Conservation (phyloP, 2,888 invertebrate species). For the Bembecia ichneumoniformis region DNA sequence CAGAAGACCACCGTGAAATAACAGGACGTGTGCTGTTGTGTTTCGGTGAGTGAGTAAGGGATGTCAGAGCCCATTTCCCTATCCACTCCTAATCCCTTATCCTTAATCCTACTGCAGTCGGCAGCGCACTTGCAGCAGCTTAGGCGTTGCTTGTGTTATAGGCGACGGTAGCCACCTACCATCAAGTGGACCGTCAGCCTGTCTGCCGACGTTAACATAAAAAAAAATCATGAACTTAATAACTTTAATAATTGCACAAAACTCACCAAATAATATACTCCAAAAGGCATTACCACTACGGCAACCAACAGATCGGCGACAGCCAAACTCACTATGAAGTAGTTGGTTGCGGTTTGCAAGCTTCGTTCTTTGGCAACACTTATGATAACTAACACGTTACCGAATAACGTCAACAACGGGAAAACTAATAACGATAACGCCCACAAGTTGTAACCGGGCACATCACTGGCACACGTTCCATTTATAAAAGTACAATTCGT, state of each 20-base stretch:
- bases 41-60: too few species aligned
- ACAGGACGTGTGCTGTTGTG: too few species aligned
- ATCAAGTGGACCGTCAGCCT: too few species aligned
- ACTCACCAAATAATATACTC: conserved; percentile 98
- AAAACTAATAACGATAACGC: conserved; percentile 90
- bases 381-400: conserved; percentile 96
- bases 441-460: conserved; percentile 81
- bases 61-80: too few species aligned
- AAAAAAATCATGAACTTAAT: neutral
- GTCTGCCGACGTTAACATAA: too few species aligned
- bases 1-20: too few species aligned
- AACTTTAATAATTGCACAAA: too few species aligned
- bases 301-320: conserved; percentile 97
- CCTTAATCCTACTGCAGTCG: too few species aligned
- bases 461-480: conserved; percentile 46
- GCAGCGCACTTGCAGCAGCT: too few species aligned
- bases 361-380: conserved; percentile 92
- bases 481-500: conserved; percentile 46
- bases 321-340: conserved; percentile 98
- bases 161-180: too few species aligned
- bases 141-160: too few species aligned
- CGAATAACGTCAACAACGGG: conserved; percentile 93
- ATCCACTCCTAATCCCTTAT: too few species aligned
- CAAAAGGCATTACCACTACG: conserved; percentile 98
- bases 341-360: conserved; percentile 97